phyloP scores from a whole-genome alignment of 2,113 vertebrate genomes.

The Epinephelus fuscoguttatus region DNA sequence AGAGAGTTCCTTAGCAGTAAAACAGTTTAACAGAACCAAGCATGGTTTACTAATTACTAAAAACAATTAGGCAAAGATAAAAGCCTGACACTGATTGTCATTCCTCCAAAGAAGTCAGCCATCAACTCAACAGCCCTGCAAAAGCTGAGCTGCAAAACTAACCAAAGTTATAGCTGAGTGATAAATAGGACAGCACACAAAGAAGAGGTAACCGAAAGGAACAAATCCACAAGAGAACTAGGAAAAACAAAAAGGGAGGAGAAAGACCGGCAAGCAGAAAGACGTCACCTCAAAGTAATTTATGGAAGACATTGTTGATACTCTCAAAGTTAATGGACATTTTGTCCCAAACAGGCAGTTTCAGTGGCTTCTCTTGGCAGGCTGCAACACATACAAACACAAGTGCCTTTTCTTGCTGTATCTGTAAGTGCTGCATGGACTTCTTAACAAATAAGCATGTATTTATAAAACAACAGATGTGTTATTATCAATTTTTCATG shows the following conservation, averaged over 20 bases:
- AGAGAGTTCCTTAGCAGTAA: background rate
- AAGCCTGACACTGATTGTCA: background rate
- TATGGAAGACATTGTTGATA: conserved; percentile 22
- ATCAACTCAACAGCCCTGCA: conserved; percentile 18
- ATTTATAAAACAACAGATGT: background rate
- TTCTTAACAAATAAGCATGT: background rate
- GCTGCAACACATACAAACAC: conserved; percentile 11
- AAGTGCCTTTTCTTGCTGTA: background rate
- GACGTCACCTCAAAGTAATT: background rate
- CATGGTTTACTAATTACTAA: background rate
- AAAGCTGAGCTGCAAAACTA: conserved; percentile 10
- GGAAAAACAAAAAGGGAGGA: background rate
- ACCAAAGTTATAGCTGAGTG: conserved; percentile 2
- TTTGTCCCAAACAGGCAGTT: conserved; percentile 16
- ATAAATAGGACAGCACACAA: conserved; percentile 25
- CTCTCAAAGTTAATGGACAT: conserved; percentile 29
- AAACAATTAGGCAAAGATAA: background rate
- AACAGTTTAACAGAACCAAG: background rate
- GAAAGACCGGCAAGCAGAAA: background rate
- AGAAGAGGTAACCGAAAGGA: conserved; percentile 25
- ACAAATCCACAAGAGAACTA: background rate
- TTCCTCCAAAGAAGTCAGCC: conserved; percentile 8
- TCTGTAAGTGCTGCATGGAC: background rate
- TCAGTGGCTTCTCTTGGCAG: conserved; percentile 22
- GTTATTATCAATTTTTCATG: background rate